Evolutionary conservation across 2,888 invertebrate genomes (phyloP), one percentile per base, ranked within the genome.

Genomic region (Melanargia galathea): DNA sequence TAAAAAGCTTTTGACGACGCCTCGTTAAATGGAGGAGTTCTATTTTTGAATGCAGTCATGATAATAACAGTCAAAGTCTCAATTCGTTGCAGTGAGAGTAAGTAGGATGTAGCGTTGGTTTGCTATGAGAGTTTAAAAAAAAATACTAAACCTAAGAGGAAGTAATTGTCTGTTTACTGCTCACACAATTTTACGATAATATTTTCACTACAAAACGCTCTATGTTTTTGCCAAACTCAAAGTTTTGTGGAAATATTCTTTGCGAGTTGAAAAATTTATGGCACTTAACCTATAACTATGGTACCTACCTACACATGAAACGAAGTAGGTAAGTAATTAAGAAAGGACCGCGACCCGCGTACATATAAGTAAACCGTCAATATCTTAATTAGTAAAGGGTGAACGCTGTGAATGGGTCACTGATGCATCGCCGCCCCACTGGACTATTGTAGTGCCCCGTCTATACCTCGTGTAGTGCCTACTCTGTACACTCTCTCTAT

Each of bases 331-430:
- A n/a, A 24, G n/a, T n/a, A 38, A 55, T 24, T 2, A 55, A 6
- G 22, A 20, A 22, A 18, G n/a, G 24, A 38, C 54, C 35, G n/a
- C 40, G n/a, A 40, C 22, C 54, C 35, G n/a, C 40, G 20, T 24
- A 24, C 54, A 40, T n/a, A 55, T 22, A 40, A 40, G 40, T 38
- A 22, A 55, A 55, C 24, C 54, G 35, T 40, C 40, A 40, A n/a
- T 55, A 55, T 40, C 35, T 55, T 55, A 55, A 55, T 55, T 55
- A n/a, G n/a, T n/a, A 40, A 38, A 55, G 54, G 54, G 54, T 55
- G 54, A 38, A 55, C 35, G 8, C n/a, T 13, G 54, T 55, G 54
- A 55, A 55, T 55, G 54, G 54, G 54, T 55, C 54, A 55, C 54
- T 22, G 54, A 55, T 55, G 40, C 54, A 24, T 33, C 11, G 35